These are phyloP conservation scores for Anolis sagrei DNA, from an alignment of 2,113 vertebrate species.

Conservation along the genomic window DNA sequence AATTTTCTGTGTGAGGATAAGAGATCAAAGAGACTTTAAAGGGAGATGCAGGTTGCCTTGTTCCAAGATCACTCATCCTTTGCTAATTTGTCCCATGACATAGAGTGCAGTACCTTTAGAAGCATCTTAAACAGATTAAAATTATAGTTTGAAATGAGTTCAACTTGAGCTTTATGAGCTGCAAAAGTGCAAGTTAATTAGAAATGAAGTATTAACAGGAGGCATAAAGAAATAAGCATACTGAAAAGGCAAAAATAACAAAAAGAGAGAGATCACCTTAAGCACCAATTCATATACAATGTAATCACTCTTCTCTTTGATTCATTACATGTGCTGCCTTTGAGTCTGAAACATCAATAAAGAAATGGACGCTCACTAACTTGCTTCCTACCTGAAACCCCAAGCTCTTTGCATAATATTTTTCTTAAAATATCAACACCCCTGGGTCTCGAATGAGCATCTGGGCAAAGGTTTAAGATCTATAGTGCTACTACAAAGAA, in stretches of 20 bases:
- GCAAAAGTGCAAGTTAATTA: conserved; percentile 49
- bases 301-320: not conserved
- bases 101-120: conserved; percentile 43
- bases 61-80: conserved; percentile 44
- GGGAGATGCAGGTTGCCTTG: conserved; percentile 33
- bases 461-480: not conserved
- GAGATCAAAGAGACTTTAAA: conserved; percentile 40
- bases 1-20: conserved; percentile 18
- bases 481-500: not conserved
- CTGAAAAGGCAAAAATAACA: conserved; percentile 18
- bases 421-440: not conserved
- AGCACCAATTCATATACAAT: conserved; percentile 7
- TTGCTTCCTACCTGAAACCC: not conserved
- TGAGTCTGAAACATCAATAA: not conserved
- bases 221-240: conserved; percentile 36
- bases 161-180: conserved; percentile 49
- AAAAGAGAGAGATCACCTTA: conserved; percentile 3
- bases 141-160: conserved; percentile 53
- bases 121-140: conserved; percentile 57
- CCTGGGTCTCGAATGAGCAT: not conserved
- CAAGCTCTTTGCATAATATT: not conserved
- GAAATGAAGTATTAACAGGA: conserved; percentile 47
- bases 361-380: not conserved
- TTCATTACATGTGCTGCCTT: not conserved
- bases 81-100: conserved; percentile 60